Evolutionary conservation across 92 coral and sea anemone species (phyloP), one percentile per base, ranked within the genome.

Genomic region (Phenganax subtilis): DNA sequence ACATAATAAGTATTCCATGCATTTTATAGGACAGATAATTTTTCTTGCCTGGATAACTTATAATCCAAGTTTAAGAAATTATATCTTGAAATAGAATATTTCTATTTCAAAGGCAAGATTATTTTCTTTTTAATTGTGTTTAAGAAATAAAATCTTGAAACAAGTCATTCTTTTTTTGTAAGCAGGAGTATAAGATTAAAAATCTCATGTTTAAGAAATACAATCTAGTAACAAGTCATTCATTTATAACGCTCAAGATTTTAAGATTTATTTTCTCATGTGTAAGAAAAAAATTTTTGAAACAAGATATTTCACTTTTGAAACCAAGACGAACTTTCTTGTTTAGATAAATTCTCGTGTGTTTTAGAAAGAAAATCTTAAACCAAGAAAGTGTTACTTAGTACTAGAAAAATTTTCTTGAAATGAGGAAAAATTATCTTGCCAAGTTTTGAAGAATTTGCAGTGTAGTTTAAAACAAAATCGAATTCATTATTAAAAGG

Each of bases 91-190:
- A 69, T 52, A 7, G 27, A 16, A 30, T 69, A 30, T 9, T 69
- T 69, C 12, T 0, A 15, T 69, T 69, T 69, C 17, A 2, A 69
- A 59, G 55, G 75, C 7, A 69, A 69, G 52, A 69, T 69, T 20
- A 51, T 69, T 69, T 69, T 69, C 7, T 51, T 30, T 51, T 7
- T 7, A 7, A 69, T 30, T 9, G 31, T 69, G 10, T 15, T 69
- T 9, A 69, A 27, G 53, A 30, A 69, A 69, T 69, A 12, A 69
- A 69, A 69, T 69, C 75, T 69, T 69, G 20, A 69, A 69, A 69
- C 20, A 8, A 69, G 75, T 37, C 47, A 37, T 37, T 37, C 47
- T 5, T 37, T 2, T 37, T 37, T 37, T 37, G 47, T 37, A 37
- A 37, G 47, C 47, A 37, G 5, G 47, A 37, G 47, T 37, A 37